Percentiles rank a stretch among this genome's conserved stretches.
These are phyloP conservation scores for Meghimatium bilineatum DNA, from an alignment of 2,888 invertebrate genomes.

Conservation along the genomic window DNA sequence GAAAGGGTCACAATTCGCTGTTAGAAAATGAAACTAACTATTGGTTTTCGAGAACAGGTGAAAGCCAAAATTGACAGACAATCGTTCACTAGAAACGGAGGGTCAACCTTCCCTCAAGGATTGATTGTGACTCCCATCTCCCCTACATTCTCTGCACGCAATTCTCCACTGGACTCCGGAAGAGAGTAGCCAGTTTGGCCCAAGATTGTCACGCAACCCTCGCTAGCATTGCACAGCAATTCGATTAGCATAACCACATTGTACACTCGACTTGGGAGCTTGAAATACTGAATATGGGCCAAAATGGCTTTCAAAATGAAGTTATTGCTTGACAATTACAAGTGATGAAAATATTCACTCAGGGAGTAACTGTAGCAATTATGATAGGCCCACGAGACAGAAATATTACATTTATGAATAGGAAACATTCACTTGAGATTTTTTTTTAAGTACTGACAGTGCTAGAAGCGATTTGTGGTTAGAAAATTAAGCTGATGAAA, in stretches of 20 bases:
- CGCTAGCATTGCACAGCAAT: conserved; percentile 16
- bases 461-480: too few species aligned
- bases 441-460: too few species aligned
- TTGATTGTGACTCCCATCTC: conserved; percentile 25
- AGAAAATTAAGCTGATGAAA: too few species aligned
- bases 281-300: neutral
- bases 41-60: conserved; percentile 46
- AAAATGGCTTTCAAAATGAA: conserved; percentile 47
- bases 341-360: neutral
- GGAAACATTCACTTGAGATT: neutral
- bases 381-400: neutral
- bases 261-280: neutral
- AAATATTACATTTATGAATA: neutral
- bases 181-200: conserved; percentile 29
- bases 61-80: conserved; percentile 45
- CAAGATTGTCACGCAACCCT: conserved; percentile 37
- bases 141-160: conserved; percentile 23
- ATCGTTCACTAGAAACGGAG: conserved; percentile 41
- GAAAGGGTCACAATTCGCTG: conserved; percentile 7
- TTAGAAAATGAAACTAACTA: conserved; percentile 36
- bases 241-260: conserved; percentile 43
- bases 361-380: neutral
- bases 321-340: conserved; percentile 51
- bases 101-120: conserved; percentile 12
- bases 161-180: conserved; percentile 39